A percentile compares a stretch with the other conserved stretches of the same genome.
These are phyloP conservation scores for Echinops telfairi DNA, from an alignment of 2,113 vertebrate genomes.

Conservation along the genomic window DNA sequence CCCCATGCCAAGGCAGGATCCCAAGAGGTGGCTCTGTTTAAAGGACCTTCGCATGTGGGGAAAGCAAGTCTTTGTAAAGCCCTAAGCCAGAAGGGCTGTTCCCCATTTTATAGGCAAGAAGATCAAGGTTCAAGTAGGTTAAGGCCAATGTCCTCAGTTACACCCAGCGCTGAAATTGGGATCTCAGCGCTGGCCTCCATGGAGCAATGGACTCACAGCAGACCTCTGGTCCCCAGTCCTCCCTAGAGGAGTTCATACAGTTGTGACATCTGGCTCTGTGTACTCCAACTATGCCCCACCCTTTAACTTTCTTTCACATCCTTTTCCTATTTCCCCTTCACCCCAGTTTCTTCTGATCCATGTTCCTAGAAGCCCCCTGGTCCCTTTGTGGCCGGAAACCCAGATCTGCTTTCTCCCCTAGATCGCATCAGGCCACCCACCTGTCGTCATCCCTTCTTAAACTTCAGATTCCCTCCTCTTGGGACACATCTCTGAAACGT, in stretches of 20 bases:
- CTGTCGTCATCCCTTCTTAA: neutral
- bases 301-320: neutral
- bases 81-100: neutral
- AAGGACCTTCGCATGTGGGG: conserved; percentile 13
- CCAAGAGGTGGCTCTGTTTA: conserved; percentile 28
- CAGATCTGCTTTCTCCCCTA: neutral
- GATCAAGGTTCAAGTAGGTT: conserved; percentile 30
- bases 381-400: neutral
- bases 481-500: neutral
- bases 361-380: neutral
- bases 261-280: neutral
- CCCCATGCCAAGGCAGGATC: neutral
- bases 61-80: neutral
- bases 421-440: rapidly evolving
- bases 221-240: neutral
- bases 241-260: neutral
- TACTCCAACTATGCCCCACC: neutral
- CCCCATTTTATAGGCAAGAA: conserved; percentile 25
- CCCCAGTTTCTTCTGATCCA: neutral
- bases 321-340: neutral
- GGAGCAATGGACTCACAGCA: neutral
- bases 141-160: neutral
- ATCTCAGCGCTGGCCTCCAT: neutral
- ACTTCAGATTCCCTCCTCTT: neutral
- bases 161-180: neutral